phyloP scores from a whole-genome alignment of 2,113 vertebrate genomes.

The Cryptoleucopteryx plumbea region DNA sequence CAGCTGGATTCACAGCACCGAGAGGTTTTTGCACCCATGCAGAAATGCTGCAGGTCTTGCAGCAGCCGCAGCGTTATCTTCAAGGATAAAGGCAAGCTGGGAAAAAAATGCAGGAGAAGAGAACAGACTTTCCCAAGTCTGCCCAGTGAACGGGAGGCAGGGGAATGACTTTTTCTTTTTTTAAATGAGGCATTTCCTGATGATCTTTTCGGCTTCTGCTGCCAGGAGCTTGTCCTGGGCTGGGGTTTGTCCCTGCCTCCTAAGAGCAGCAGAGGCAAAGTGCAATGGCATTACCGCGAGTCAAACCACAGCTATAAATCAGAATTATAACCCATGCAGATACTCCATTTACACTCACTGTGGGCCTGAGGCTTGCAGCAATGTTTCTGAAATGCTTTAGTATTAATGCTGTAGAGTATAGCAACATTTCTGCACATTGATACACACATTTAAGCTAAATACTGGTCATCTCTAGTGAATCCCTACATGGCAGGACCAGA shows the following conservation, averaged over 20 bases:
- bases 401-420: rapidly evolving
- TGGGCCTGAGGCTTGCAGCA: background rate
- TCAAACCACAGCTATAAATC: background rate
- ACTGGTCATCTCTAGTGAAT: rapidly evolving
- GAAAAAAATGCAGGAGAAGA: background rate
- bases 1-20: rapidly evolving
- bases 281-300: rapidly evolving
- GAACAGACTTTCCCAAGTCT: background rate
- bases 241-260: background rate
- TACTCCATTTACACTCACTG: rapidly evolving
- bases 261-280: rapidly evolving
- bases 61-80: rapidly evolving
- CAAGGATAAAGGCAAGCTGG: background rate
- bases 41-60: background rate
- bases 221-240: background rate
- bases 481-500: rapidly evolving
- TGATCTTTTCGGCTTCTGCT: background rate
- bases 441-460: rapidly evolving
- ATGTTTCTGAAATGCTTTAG: rapidly evolving
- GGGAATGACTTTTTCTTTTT: background rate
- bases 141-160: rapidly evolving
- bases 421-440: rapidly evolving
- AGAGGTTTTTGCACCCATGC: rapidly evolving
- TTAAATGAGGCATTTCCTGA: background rate
- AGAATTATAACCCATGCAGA: rapidly evolving